phyloP scores from a whole-genome alignment of 2,797 vertebrate species.

The Manis crassicaudata region DNA sequence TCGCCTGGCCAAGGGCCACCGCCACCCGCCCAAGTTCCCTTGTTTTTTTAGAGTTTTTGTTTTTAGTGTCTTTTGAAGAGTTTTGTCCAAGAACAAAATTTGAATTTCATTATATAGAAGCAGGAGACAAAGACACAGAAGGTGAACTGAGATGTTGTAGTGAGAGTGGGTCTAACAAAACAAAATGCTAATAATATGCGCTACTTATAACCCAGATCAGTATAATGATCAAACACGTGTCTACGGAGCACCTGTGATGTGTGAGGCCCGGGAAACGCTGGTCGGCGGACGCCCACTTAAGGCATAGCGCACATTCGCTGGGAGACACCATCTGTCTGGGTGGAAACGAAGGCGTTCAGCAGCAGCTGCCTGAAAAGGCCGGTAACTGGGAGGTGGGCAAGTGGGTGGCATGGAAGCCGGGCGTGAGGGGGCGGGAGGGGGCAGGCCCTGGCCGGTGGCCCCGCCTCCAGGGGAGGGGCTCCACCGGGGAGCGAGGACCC shows the following conservation, averaged over 20 bases:
- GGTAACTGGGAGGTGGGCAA: rapidly evolving
- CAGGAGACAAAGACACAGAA: neutral
- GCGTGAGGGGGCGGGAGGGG: no score
- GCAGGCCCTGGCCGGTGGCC: rapidly evolving
- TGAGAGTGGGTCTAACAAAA: no score
- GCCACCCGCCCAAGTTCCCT: rapidly evolving
- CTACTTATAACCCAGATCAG: neutral
- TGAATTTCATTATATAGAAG: neutral
- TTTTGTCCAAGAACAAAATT: neutral
- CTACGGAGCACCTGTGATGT: rapidly evolving
- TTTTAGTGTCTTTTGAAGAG: neutral
- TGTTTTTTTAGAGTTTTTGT: neutral
- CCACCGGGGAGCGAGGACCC: no score
- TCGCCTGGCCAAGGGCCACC: rapidly evolving
- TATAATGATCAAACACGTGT: no score
- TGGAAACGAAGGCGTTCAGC: neutral
- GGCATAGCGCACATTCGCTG: neutral
- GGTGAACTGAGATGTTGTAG: neutral
- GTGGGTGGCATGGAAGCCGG: rapidly evolving
- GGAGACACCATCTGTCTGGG: neutral
- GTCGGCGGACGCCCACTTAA: no score
- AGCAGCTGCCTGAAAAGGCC: neutral
- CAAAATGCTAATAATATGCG: rapidly evolving
- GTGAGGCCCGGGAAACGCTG: neutral
- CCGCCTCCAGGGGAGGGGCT: no score